Evolutionary conservation across 53 echinoderm and acorn worm genomes (phyloP).

Genomic region (Holothuria scabra): DNA sequence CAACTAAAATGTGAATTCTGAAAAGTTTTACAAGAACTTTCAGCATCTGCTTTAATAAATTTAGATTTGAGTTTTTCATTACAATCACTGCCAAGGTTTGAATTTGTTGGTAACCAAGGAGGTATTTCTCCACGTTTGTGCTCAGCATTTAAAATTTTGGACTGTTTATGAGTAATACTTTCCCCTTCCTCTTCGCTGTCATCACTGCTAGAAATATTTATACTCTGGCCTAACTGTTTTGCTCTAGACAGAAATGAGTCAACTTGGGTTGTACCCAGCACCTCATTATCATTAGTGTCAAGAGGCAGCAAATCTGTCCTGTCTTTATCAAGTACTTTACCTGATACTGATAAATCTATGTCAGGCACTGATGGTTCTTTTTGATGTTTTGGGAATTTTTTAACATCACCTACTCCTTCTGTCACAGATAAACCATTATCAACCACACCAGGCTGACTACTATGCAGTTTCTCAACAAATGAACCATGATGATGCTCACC

Average conservation of each 20-base stretch:
- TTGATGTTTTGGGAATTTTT: not conserved
- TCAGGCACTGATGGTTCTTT: not conserved
- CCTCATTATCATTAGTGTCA: not conserved
- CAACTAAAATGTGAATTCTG: not conserved
- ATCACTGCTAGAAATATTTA: constrained; percentile 29
- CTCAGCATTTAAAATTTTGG: not conserved
- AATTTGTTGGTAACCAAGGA: no score
- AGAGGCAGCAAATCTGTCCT: not conserved
- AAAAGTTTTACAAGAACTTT: not conserved
- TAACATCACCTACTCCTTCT: no score
- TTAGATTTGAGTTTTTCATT: not conserved
- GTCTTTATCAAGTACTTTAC: not conserved
- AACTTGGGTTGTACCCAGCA: not conserved
- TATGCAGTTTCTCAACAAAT: no score
- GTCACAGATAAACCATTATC: no score
- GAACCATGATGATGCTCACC: no score
- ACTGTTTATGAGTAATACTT: not conserved
- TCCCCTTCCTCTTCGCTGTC: not conserved
- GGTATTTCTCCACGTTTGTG: no score
- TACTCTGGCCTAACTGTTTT: not conserved
- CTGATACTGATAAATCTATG: no score
- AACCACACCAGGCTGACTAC: no score
- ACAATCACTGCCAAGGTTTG: no score
- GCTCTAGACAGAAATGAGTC: not conserved
- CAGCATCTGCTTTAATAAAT: not conserved